Percentiles rank a stretch among this genome's conserved stretches.
Evolutionary conservation across 1,140 invertebrate species (phyloP).

Genomic region (Phenacoccus solenopsis): DNA sequence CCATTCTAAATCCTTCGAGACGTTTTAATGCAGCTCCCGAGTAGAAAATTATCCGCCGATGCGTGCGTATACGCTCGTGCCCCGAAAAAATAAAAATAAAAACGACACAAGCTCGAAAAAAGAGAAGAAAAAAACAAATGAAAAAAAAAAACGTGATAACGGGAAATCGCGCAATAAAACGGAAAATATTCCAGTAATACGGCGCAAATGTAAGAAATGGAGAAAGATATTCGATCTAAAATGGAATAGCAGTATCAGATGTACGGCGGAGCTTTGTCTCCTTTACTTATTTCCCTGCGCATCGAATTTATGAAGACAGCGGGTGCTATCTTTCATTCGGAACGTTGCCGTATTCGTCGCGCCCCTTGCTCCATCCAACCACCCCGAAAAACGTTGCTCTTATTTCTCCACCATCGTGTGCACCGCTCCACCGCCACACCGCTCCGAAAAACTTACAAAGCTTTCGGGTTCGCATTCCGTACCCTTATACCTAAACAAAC

Average conservation of each 20-base stretch:
- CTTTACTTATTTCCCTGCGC: conserved; percentile 7
- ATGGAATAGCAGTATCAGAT: conserved; percentile 17
- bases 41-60: too few relatives aligned
- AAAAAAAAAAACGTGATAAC: conserved; percentile 15
- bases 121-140: neutral
- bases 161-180: conserved; percentile 16
- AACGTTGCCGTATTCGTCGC: conserved; percentile 5
- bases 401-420: too few relatives aligned
- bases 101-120: neutral
- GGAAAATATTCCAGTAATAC: conserved; percentile 16
- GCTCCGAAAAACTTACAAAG: neutral
- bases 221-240: conserved; percentile 18
- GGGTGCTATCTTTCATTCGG: conserved; percentile 13
- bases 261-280: conserved; percentile 15
- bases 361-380: neutral
- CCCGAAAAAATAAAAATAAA: neutral
- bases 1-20: too few relatives aligned
- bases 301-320: conserved; percentile 4
- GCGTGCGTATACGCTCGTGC: too few relatives aligned
- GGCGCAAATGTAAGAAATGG: conserved; percentile 17
- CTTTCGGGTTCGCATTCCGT: neutral
- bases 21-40: too few relatives aligned
- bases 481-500: neutral
- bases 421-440: neutral
- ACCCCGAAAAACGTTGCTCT: neutral